Base-by-base conservation (phyloP, 2,113 vertebrate genomes). In the Aptenodytes forsteri region DNA sequence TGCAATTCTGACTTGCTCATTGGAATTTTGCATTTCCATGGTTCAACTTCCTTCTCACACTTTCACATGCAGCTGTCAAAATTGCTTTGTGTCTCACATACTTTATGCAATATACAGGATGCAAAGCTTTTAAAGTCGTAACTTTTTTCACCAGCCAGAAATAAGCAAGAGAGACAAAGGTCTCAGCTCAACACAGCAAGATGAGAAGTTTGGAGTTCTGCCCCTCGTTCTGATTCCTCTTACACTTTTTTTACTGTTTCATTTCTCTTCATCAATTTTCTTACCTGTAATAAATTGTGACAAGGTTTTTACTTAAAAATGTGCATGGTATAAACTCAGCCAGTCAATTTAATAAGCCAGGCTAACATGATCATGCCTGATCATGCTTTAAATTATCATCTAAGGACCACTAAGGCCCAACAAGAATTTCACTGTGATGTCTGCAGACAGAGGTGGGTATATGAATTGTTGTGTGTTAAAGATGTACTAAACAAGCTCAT, bases 51-150 rank as follows among this genome's bases (percentile, higher is more conserved):
- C 32, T 86, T 71, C 85, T 80, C 64, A 67, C 38, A 87, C 52
- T 86, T 92, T 61, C 55, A 71, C 1, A 0, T 62, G 56, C 67
- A 90, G 20, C 52, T 96, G 91, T 90, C 93, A 84, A 89, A 95
- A 83, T 34, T 58, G 20, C 64, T 95, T 78, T 92, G 44, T 56
- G 38, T 92, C 85, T 95, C 61, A 19, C 40, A 58, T 21, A 46
- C 44, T 58, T 73, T 46, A 67, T 54, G 76, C 52, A 91, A 80
- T 66, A 85, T 47, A 88, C 36, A 79, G 25, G 52, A 78, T 62
- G 54, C 23, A 96, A 96, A 90, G 82, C 82, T 95, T 96, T 96
- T 79, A 93, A 87, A 90, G 46, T 69, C 38, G 90, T 76, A 30
- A 47, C 13, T n/a, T 91, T 89, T 92, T 91, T 64, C 56, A 84